Evolutionary conservation across 2,797 vertebrate genomes (phyloP), one percentile per base, ranked within the genome.

Genomic region (Lagothrix lagotricha): DNA sequence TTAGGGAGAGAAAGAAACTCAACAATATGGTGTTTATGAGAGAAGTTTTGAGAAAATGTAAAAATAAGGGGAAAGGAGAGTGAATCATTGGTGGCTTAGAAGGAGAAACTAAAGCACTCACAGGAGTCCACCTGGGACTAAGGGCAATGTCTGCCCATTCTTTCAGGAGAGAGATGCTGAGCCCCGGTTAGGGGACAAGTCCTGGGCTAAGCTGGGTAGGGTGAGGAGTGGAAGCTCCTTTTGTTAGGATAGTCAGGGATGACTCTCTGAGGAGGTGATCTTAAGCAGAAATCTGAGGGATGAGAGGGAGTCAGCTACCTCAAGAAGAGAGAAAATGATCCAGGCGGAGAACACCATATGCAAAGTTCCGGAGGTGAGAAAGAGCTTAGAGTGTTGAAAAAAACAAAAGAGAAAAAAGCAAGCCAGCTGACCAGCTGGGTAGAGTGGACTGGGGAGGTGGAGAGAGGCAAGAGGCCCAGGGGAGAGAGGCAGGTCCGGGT

Each of bases 11-110:
- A 80, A 15, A 88, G 24, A 52, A 88, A 50, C 50, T 33, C 41
- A 48, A 48, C 52, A 30, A 48, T 33, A 77, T 46, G 14, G 61
- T 73, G 64, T 52, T 80, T 70, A 39, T 88, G 33, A 79, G 70
- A 54, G 70, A 5, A 64, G 57, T 72, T 94, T 92, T 76, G 87
- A 93, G 94, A 92, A 90, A 41, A 50, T 48, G 39, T 81, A 54
- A 81, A 94, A 76, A n/a, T 41, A 58, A 80, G n/a, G n/a, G 20
- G 41, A 41, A 48, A 39, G 4, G 11, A 44, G 0, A 20, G 14
- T 39, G 24, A 24, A 19, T 72, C 17, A 30, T 28, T 46, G 20
- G 3, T 46, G 52, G 9, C 30, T 58, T 24, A 20, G 48, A 41
- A 54, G 28, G 67, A 84, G 7, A 44, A 44, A 22, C 76, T 41